Evolutionary conservation across 1,140 invertebrate species (phyloP), one percentile per base, ranked within the genome.

Genomic region (Nephotettix cincticeps): DNA sequence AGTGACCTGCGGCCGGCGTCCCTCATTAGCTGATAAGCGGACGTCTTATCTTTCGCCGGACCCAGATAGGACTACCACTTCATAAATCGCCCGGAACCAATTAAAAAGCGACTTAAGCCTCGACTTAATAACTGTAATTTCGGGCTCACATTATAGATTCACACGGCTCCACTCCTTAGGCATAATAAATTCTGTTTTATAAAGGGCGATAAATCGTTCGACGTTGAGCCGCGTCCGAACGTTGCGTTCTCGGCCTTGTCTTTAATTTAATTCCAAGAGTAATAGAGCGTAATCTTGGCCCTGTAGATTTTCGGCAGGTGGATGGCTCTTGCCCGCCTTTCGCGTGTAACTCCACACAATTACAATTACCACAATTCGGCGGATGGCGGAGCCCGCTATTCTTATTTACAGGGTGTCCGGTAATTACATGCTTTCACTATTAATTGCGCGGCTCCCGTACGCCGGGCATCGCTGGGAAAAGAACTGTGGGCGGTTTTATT

Each of bases 31-130:
- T 14, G 32, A 36, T 36, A 36, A 36, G 32, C 32, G 32, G 4
- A 14, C 4, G 32, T 36, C 32, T 36, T 36, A 36, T 36, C 32
- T 36, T 19, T 51, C 47, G 47, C 4, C 14, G 14, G 14, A n/a
- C 14, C n/a, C 47, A 6, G 47, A 51, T 51, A 51, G 47, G 47
- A 51, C 47, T 51, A 51, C 47, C 47, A 51, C 47, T 51, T 51
- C 47, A 51, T 51, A 51, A 51, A 51, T 51, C 47, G 14, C 14
- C 47, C 47, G 47, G 47, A 51, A 51, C 47, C 47, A 51, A 51
- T 51, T 51, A 51, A 51, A 51, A 51, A 51, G 47, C 47, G 21
- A 51, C 47, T 51, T 51, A 51, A 51, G 47, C 47, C 47, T 51
- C 14, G 47, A n/a, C 47, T 21, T 51, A 51, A 51, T 51, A 51